Conservation (phyloP, 2,888 invertebrate species). For the Monoplex corrugatus region DNA sequence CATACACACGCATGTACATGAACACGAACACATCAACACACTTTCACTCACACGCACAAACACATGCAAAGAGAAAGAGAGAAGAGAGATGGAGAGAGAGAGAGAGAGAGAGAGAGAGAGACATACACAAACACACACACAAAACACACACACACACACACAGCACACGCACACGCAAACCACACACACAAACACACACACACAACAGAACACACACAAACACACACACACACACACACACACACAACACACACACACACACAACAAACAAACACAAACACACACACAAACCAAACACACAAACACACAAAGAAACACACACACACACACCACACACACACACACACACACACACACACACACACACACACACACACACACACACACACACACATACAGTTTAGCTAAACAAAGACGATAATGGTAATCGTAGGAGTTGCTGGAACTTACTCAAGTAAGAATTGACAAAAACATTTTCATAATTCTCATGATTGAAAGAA, state of each 20-base stretch:
- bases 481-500: too few relatives aligned
- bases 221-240: conserved; percentile 13
- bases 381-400: too few relatives aligned
- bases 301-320: conserved; percentile 27
- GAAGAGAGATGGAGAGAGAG: too few relatives aligned
- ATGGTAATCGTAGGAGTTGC: too few relatives aligned
- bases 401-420: too few relatives aligned
- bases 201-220: background rate
- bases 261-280: background rate
- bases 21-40: background rate
- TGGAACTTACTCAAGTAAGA: too few relatives aligned
- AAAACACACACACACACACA: background rate
- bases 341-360: background rate
- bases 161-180: too few relatives aligned
- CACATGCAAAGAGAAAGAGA: too few relatives aligned
- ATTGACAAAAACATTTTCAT: too few relatives aligned
- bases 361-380: background rate
- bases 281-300: conserved; percentile 7
- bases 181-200: background rate
- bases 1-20: background rate
- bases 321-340: too few relatives aligned
- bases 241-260: conserved; percentile 17
- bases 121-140: background rate
- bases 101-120: too few relatives aligned
- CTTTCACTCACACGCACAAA: background rate